These are phyloP conservation scores for Aldabrachelys gigantea DNA, from an alignment of 2,113 vertebrate species.

Conservation along the genomic window DNA sequence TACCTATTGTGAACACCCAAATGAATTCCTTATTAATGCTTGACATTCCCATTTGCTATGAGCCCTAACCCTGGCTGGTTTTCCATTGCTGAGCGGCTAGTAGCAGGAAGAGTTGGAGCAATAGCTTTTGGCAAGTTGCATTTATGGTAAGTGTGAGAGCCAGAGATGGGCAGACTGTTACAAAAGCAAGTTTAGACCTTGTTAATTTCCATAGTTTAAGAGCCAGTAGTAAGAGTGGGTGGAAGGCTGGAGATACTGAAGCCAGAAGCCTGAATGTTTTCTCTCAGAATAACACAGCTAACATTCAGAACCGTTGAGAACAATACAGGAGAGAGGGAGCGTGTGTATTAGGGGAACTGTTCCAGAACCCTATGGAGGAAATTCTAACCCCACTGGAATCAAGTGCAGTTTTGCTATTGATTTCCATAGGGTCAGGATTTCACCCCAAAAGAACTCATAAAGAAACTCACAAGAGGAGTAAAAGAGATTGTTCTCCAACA, in stretches of 20 bases:
- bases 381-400: background rate
- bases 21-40: rapidly evolving
- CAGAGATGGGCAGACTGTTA: background rate
- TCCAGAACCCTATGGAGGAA: background rate
- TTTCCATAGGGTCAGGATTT: background rate
- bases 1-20: background rate
- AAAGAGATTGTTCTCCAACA: background rate
- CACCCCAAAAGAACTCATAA: background rate
- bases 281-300: background rate
- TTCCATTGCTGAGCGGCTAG: rapidly evolving
- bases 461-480: background rate
- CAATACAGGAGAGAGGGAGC: rapidly evolving
- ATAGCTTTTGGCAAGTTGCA: background rate
- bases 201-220: background rate
- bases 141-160: background rate
- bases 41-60: background rate
- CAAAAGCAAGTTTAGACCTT: background rate
- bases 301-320: background rate
- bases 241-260: background rate
- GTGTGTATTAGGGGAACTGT: too few species aligned
- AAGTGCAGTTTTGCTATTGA: background rate
- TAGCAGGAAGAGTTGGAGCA: background rate
- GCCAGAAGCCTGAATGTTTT: background rate
- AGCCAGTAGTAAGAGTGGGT: background rate
- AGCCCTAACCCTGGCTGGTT: background rate